A percentile compares a stretch with the other conserved stretches of the same genome.
Evolutionary conservation across 2,888 invertebrate genomes (phyloP).

Genomic region (Lissocephala sabroskyi): DNA sequence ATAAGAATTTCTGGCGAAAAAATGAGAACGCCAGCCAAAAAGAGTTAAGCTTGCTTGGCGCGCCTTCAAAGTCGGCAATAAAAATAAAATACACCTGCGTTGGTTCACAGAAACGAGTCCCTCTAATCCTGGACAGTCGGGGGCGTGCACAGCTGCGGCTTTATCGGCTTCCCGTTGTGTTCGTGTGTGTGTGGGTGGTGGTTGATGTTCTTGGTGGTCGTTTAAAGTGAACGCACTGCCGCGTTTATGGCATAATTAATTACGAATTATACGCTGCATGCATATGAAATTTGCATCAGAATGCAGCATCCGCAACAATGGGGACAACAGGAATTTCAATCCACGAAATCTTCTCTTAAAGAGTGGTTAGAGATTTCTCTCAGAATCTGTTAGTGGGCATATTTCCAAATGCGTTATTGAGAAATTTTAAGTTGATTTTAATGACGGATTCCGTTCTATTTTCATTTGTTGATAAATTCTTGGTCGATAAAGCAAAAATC

Average conservation of each 20-base stretch:
- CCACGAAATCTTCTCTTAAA: too few relatives aligned
- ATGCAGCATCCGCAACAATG: not conserved
- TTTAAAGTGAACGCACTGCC: slow-evolving; percentile 36
- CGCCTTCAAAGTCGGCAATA: slow-evolving; percentile 23
- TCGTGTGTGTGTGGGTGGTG: slow-evolving; percentile 11
- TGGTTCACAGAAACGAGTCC: slow-evolving; percentile 20
- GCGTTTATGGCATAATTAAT: slow-evolving; percentile 68
- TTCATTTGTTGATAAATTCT: too few relatives aligned
- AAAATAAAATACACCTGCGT: slow-evolving; percentile 53
- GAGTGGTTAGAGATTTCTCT: too few relatives aligned
- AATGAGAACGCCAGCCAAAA: slow-evolving; percentile 28
- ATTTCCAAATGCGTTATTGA: too few relatives aligned
- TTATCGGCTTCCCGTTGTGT: not conserved
- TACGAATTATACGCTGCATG: slow-evolving; percentile 59
- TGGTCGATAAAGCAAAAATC: too few relatives aligned
- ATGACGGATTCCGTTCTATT: too few relatives aligned
- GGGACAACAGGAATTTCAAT: too few relatives aligned
- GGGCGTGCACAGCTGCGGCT: not conserved
- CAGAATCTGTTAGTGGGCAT: not conserved
- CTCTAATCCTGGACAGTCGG: slow-evolving; percentile 3
- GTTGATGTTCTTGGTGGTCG: not conserved
- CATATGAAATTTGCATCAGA: slow-evolving; percentile 55
- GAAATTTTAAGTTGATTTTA: too few relatives aligned
- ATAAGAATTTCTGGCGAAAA: slow-evolving; percentile 55
- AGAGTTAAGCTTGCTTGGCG: slow-evolving; percentile 20